A percentile compares a stretch with the other conserved stretches of the same genome.
Conservation (phyloP, 2,113 vertebrate species). For the Corapipo altera region DNA sequence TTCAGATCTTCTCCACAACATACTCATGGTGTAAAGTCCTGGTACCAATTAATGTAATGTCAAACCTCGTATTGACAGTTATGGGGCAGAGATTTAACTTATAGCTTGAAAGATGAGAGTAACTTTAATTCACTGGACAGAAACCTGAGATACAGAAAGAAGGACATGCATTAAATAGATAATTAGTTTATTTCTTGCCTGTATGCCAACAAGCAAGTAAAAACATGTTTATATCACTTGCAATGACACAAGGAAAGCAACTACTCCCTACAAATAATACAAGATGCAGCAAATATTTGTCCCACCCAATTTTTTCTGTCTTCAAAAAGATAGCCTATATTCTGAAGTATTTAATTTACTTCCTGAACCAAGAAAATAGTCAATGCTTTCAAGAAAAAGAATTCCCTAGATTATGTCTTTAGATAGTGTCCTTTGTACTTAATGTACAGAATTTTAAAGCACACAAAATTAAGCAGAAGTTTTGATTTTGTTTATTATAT, state of each 20-base stretch:
- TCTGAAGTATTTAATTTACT: background rate
- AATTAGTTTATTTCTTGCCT: constrained; percentile 17
- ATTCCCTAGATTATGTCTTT: background rate
- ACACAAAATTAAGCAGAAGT: background rate
- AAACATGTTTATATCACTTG: constrained; percentile 3
- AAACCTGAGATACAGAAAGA: constrained; percentile 1
- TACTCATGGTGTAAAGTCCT: background rate
- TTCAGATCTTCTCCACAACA: background rate
- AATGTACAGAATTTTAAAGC: background rate
- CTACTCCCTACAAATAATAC: background rate
- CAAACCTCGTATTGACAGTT: background rate
- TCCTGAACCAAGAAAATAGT: background rate
- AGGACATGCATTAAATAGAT: background rate
- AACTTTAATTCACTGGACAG: background rate
- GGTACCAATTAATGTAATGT: background rate
- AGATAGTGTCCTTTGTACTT: background rate
- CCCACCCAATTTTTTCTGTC: background rate
- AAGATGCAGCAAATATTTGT: constrained; percentile 26
- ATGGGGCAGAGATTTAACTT: background rate
- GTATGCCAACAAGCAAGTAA: background rate
- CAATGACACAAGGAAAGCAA: background rate
- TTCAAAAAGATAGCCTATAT: background rate
- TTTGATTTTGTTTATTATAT: background rate
- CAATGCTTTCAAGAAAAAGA: background rate
- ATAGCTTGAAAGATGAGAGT: background rate